Percentiles rank a stretch among this genome's conserved stretches.
Conservation (phyloP, 2,113 vertebrate genomes). For the Menidia beryllina region DNA sequence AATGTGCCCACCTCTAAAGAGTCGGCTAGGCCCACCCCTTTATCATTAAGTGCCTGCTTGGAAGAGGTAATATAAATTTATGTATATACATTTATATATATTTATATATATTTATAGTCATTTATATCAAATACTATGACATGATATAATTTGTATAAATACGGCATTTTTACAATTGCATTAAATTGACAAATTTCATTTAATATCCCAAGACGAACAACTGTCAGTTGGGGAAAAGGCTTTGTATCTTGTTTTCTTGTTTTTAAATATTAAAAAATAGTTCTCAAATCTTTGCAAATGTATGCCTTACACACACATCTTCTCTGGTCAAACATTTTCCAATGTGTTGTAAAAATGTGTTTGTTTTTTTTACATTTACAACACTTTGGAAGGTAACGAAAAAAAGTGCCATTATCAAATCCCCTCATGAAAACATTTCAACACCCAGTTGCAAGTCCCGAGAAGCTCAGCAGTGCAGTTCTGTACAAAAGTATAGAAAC, state of each 20-base stretch:
- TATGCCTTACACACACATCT: conserved; percentile 91
- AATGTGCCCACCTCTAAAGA: conserved; percentile 78
- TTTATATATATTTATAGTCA: conserved; percentile 50
- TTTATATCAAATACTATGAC: conserved; percentile 77
- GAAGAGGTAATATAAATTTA: conserved; percentile 89
- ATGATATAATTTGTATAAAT: conserved; percentile 88
- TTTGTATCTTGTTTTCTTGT: conserved; percentile 83
- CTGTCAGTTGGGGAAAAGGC: conserved; percentile 85
- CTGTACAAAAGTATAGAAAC: conserved; percentile 70
- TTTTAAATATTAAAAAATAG: conserved; percentile 98
- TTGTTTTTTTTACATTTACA: conserved; percentile 82
- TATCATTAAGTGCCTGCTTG: conserved; percentile 86
- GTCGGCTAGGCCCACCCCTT: conserved; percentile 68
- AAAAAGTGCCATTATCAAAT: conserved; percentile 80
- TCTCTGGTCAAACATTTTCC: conserved; percentile 75
- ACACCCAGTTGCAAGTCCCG: conserved; percentile 35
- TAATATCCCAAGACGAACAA: conserved; percentile 73
- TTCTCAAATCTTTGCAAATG: conserved; percentile 93
- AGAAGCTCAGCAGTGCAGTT: conserved; percentile 54
- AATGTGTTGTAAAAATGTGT: too few species aligned
- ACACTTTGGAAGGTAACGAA: conserved; percentile 81
- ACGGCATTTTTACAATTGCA: conserved; percentile 87
- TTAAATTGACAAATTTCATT: conserved; percentile 74
- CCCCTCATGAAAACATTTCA: conserved; percentile 48
- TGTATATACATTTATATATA: conserved; percentile 66